Conservation (phyloP, 2,797 vertebrate species). For the Labroides dimidiatus region DNA sequence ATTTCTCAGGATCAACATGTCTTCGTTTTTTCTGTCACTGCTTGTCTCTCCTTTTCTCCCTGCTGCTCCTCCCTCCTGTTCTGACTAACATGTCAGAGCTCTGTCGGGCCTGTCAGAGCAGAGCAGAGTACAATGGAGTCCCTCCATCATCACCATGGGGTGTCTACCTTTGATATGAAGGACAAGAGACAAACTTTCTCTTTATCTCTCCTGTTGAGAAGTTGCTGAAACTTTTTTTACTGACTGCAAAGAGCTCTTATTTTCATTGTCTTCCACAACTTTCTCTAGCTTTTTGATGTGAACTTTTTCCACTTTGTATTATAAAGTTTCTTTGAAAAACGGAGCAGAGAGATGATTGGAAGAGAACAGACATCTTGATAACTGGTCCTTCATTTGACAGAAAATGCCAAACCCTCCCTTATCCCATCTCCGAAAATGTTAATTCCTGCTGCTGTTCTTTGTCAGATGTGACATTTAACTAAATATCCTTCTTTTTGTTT, state of each 20-base stretch:
- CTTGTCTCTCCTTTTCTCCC: constrained; percentile 26
- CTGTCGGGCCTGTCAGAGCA: constrained; percentile 59
- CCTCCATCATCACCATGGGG: constrained; percentile 57
- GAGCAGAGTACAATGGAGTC: constrained; percentile 49
- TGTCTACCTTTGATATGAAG: constrained; percentile 68
- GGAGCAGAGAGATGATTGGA: not conserved
- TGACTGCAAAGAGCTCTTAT: constrained; percentile 9
- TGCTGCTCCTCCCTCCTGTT: constrained; percentile 48
- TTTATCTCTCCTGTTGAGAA: constrained; percentile 33
- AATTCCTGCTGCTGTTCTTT: constrained; percentile 7
- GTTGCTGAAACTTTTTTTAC: constrained; percentile 43
- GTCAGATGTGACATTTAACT: not conserved
- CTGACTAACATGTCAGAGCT: constrained; percentile 70
- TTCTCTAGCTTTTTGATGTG: constrained; percentile 16
- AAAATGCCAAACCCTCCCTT: not conserved
- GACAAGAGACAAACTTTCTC: constrained; percentile 64
- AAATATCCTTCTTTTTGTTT: not conserved
- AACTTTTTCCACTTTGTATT: constrained; percentile 2
- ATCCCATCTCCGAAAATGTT: not conserved
- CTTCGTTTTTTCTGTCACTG: constrained; percentile 36
- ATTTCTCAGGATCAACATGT: constrained; percentile 49
- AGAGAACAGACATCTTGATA: not conserved
- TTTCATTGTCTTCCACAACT: constrained; percentile 9
- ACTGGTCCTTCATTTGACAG: not conserved
- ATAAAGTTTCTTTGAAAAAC: not conserved